Conservation (phyloP, 2,113 vertebrate genomes). For the Peromyscus maniculatus region DNA sequence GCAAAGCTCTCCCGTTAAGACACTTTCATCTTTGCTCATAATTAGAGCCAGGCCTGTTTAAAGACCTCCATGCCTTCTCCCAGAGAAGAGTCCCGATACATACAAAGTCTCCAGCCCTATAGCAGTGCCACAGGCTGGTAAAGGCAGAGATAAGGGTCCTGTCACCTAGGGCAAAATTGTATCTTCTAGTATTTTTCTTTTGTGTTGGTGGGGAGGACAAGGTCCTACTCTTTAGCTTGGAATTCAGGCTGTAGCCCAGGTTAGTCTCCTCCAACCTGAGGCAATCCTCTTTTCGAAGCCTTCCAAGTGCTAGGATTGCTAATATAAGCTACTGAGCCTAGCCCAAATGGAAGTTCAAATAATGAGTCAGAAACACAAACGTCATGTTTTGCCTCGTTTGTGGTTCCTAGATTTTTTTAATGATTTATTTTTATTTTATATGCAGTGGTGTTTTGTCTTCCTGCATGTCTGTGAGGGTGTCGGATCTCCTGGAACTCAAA, state of each 20-base stretch:
- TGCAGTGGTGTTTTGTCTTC: not conserved
- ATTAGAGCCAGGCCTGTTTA: not conserved
- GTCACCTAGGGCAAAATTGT: not conserved
- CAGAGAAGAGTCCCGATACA: not conserved
- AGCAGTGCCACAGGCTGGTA: not conserved
- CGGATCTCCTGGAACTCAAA: not conserved
- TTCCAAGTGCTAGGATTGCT: not conserved
- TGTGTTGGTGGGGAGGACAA: not conserved
- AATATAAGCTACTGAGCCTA: not conserved
- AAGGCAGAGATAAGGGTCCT: not conserved
- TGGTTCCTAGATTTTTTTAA: not conserved
- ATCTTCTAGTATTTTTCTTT: not conserved
- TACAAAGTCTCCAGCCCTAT: not conserved
- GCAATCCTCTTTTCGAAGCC: not conserved
- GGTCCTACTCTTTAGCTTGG: not conserved
- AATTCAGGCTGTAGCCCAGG: not conserved
- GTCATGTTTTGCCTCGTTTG: not conserved
- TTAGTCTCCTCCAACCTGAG: not conserved
- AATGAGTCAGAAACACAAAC: not conserved
- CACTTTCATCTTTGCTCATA: not conserved
- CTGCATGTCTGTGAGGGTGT: not conserved
- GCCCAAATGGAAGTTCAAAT: conserved; percentile 10
- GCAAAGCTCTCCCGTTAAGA: not conserved
- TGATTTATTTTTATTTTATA: not conserved
- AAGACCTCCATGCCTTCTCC: not conserved